Evolutionary conservation across 2,888 invertebrate genomes (phyloP), one percentile per base, ranked within the genome.

Genomic region (Ophion ellenae): DNA sequence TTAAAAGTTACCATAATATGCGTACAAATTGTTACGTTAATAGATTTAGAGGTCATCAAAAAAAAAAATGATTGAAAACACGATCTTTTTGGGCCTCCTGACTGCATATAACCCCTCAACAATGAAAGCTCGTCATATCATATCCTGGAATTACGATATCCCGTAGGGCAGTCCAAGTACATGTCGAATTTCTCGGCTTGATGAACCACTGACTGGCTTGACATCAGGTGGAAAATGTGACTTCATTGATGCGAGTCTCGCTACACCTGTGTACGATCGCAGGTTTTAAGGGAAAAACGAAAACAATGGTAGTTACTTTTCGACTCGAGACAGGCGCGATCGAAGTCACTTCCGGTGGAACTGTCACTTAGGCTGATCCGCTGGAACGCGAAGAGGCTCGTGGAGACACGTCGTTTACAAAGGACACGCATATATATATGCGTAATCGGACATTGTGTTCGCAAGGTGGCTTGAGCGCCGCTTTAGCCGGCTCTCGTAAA

Each of bases 391-490:
- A n/a, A 32, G 53, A 53, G 24, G 47, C 70, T 70, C 70, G 32
- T 28, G 28, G 17, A 28, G 28, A 28, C 53, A n/a, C 24, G 53
- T 9, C 32, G 32, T 59, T 4, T 32, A 73, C 53, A 73, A 59
- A n/a, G 6, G 32, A 71, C 14, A 10, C 36, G 14, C 45, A 70
- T 14, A 59, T n/a, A 6, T 28, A 6, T 28, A n/a, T 7, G 28
- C 28, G 9, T 70, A 24, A 53, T n/a, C 17, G 69, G 17, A 28
- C 28, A 53, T 53, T 11, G 66, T 76, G 66, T 20, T n/a, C 66
- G 76, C 17, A 64, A 64, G 40, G 64, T 75, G 11, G n/a, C 47
- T 75, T 32, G 67, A 70, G 70, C 47, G 36, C 69, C 53, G 63
- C 53, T 81, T 75, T 69, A 40, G 47, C 66, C 24, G 28, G 20